Evolutionary conservation across 2,888 invertebrate species (phyloP).

Genomic region (Mactromeris polynyma): DNA sequence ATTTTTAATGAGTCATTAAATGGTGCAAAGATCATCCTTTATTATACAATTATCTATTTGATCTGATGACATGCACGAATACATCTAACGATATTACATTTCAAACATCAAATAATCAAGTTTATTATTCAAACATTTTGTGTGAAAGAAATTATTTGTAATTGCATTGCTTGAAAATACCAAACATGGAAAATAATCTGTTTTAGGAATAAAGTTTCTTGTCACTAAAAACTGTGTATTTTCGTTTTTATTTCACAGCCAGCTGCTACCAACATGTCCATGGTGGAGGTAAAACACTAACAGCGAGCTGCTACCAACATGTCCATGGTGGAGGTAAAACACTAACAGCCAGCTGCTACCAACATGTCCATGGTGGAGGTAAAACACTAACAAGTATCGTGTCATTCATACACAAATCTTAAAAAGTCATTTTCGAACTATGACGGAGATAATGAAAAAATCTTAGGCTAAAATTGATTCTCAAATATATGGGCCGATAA

Average conservation of each 20-base stretch:
- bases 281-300: too few relatives aligned
- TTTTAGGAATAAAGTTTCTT: background rate
- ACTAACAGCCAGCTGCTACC: too few relatives aligned
- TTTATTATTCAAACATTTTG: background rate
- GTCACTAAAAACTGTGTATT: background rate
- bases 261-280: background rate
- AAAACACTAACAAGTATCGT: too few relatives aligned
- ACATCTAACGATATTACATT: background rate
- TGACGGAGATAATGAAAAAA: too few relatives aligned
- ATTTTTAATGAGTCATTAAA: constrained; percentile 8
- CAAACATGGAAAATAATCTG: background rate
- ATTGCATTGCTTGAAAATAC: background rate
- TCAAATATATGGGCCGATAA: too few relatives aligned
- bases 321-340: too few relatives aligned
- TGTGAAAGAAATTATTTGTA: background rate
- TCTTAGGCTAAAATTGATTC: too few relatives aligned
- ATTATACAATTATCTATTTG: background rate
- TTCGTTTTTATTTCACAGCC: background rate
- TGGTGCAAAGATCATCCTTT: background rate
- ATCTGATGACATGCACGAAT: background rate
- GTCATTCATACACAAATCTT: too few relatives aligned
- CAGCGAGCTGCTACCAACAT: too few relatives aligned
- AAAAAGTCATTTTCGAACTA: too few relatives aligned
- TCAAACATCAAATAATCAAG: background rate
- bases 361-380: too few relatives aligned